Evolutionary conservation across 2,888 invertebrate genomes (phyloP), one percentile per base, ranked within the genome.

Genomic region (Caenorhabditis sp.): DNA sequence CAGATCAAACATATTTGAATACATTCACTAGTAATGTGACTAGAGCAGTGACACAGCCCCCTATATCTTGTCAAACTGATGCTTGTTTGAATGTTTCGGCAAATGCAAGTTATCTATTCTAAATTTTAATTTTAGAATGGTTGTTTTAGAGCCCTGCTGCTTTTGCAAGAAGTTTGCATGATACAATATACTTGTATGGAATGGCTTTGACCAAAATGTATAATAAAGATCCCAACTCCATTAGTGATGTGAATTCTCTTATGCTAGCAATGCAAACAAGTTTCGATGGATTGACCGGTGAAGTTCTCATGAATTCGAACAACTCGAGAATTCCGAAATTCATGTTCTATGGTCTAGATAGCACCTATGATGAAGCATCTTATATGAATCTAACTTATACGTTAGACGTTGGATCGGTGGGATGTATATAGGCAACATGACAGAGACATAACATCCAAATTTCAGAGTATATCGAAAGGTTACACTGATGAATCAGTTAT

Each of bases 151-250:
- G 53, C 0, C 60, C 72, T 0, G 57, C 72, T 3, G 69, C 70
- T 0, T 81, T 76, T 58, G 65, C 84, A 7, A 65, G 82, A 17
- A 78, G 76, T 52, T 67, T 85, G 0, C 77, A 82, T 56, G 85
- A 85, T 59, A 70, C 76, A n/a, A 76, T 85, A 54, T 84, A 84
- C 59, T 58, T 83, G 14, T 85, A 84, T 56, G 84, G 77, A 3
- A 43, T 80, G 63, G 82, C 79, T 0, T 60, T 85, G 17, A 74
- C 65, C 12, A 69, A 73, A 52, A 8, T 78, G 5, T 68, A 68
- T n/a, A 71, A 68, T 21, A 57, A 50, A 25, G 63, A 70, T 38
- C 62, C 63, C 0, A 57, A 49, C 3, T n/a, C 43, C 12, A 21
- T 69, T n/a, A 8, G 10, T 0, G 57, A 73, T 31, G 54, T 54